These are phyloP conservation scores for Tenrec ecaudatus DNA, from an alignment of 2,113 vertebrate genomes.

Conservation along the genomic window DNA sequence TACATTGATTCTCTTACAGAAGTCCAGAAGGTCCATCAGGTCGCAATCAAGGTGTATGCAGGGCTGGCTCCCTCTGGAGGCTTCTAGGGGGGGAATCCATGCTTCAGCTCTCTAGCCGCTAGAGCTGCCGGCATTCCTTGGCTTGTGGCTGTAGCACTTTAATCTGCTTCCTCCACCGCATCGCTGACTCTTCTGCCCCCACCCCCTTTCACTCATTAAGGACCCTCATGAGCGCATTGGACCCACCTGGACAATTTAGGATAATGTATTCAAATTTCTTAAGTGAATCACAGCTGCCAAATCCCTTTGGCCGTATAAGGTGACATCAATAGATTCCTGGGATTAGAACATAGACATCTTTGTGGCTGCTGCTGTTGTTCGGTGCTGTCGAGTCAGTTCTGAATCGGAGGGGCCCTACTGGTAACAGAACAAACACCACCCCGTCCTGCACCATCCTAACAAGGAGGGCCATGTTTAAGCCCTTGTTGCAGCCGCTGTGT, in stretches of 20 bases:
- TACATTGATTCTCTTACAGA: background rate
- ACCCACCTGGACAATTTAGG: background rate
- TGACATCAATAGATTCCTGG: background rate
- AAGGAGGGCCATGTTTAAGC: too few species aligned
- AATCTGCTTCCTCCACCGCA: background rate
- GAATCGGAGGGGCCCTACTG: too few species aligned
- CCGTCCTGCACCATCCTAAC: too few species aligned
- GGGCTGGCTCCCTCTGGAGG: background rate
- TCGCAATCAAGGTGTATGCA: background rate
- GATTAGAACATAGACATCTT: background rate
- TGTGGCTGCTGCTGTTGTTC: too few species aligned
- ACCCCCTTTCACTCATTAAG: background rate
- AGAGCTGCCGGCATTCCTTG: background rate
- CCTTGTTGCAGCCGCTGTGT: too few species aligned
- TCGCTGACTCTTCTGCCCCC: background rate
- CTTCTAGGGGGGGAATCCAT: background rate
- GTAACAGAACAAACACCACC: too few species aligned
- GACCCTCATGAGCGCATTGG: background rate
- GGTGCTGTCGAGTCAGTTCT: too few species aligned
- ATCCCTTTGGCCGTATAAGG: background rate
- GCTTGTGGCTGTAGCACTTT: background rate
- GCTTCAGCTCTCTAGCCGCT: background rate
- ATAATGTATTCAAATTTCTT: background rate
- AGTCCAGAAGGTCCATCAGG: background rate
- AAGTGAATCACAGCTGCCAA: background rate